phyloP scores from a whole-genome alignment of 2,113 vertebrate species.

The Puntigrus tetrazona region DNA sequence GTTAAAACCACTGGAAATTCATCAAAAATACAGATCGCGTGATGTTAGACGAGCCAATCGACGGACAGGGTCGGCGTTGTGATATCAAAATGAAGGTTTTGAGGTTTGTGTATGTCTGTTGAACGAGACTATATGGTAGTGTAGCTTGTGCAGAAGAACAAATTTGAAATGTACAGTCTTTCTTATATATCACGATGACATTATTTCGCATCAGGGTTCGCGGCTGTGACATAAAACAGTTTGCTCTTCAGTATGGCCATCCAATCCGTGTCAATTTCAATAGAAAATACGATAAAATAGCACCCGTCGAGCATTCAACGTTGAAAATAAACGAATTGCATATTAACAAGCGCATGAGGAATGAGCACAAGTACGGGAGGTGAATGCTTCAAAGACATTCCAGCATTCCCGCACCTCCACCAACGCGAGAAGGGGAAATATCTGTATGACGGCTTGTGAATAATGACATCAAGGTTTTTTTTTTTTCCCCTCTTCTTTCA shows the following conservation, averaged over 20 bases:
- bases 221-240: background rate
- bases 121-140: background rate
- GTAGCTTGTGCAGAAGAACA: background rate
- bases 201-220: background rate
- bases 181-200: background rate
- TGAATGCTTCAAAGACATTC: constrained; percentile 2
- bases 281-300: background rate
- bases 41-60: background rate
- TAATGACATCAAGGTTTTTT: background rate
- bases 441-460: background rate
- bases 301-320: background rate
- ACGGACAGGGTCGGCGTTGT: background rate
- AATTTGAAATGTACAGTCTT: background rate
- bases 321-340: background rate
- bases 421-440: background rate
- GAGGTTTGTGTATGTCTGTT: background rate
- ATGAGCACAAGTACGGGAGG: background rate
- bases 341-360: background rate
- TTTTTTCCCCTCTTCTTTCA: background rate
- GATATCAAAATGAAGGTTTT: background rate
- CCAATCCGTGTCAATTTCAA: background rate
- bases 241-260: background rate
- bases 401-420: background rate
- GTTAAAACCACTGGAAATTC: background rate
- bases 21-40: background rate